Percentiles rank a stretch among this genome's conserved stretches.
These are phyloP conservation scores for Hippocampus guttulatus DNA, from an alignment of 2,113 vertebrate genomes.

Conservation along the genomic window DNA sequence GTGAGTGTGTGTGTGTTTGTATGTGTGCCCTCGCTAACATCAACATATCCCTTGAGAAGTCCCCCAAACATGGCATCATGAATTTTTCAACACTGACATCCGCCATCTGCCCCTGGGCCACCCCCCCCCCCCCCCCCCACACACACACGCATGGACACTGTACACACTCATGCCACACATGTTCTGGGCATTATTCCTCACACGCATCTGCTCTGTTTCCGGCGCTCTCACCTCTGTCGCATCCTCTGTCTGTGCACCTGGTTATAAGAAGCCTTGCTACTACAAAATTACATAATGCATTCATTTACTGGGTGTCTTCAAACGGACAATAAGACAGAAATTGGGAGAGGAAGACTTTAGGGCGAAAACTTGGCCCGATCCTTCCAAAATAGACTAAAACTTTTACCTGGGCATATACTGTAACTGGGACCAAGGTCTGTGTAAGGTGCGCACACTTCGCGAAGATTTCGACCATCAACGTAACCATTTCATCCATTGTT, in stretches of 20 bases:
- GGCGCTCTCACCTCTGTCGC: constrained; percentile 43
- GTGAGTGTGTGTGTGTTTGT: constrained; percentile 5
- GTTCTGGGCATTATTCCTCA: constrained; percentile 23
- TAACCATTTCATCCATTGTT: too few species aligned
- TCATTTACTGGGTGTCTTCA: constrained; percentile 38
- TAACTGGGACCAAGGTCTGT: too few species aligned
- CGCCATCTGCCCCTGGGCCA: constrained; percentile 61
- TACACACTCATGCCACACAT: neutral
- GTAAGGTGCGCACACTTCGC: too few species aligned
- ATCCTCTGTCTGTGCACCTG: constrained; percentile 49
- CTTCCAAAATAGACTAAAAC: neutral
- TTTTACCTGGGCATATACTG: neutral
- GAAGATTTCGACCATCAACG: too few species aligned
- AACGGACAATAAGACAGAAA: constrained; percentile 4
- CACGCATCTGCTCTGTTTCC: constrained; percentile 52
- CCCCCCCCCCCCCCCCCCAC: too few species aligned
- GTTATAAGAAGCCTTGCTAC: constrained; percentile 18
- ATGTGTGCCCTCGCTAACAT: constrained; percentile 55
- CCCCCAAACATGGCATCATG: constrained; percentile 69
- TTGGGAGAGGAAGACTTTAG: neutral
- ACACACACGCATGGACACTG: constrained; percentile 36
- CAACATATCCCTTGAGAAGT: constrained; percentile 64
- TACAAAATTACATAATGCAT: constrained; percentile 49
- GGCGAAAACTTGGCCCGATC: neutral
- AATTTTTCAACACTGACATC: constrained; percentile 72